A percentile compares a stretch with the other conserved stretches of the same genome.
Evolutionary conservation across 2,797 vertebrate genomes (phyloP).

Genomic region (Catharus ustulatus): DNA sequence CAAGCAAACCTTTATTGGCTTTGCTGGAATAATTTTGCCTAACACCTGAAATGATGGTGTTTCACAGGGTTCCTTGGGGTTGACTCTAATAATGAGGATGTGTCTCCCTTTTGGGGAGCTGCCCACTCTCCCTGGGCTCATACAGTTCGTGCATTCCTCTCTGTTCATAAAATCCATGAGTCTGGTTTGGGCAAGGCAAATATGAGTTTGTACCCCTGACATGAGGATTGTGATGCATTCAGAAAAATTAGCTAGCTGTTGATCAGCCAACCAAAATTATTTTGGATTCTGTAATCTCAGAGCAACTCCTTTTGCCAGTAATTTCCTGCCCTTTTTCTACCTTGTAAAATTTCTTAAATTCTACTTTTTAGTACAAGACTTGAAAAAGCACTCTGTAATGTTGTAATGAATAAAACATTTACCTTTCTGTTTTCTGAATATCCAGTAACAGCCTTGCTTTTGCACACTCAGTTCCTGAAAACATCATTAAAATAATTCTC

Average conservation of each 20-base stretch:
- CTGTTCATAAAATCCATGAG: background rate
- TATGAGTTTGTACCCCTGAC: background rate
- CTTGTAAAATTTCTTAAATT: conserved; percentile 28
- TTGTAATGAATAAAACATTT: background rate
- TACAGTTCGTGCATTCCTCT: background rate
- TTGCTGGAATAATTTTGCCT: background rate
- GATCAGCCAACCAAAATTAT: background rate
- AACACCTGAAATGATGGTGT: background rate
- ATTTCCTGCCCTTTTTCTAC: background rate
- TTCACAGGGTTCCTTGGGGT: background rate
- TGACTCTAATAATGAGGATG: background rate
- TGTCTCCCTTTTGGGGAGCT: background rate
- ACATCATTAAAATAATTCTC: background rate
- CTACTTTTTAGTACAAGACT: background rate
- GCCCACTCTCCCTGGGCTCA: background rate
- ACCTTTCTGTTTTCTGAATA: conserved; percentile 19
- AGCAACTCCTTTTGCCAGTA: background rate
- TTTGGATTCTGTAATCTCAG: background rate
- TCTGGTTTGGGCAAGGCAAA: background rate
- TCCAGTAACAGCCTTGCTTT: background rate
- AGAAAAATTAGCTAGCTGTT: background rate
- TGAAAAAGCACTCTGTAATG: background rate
- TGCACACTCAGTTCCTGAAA: background rate
- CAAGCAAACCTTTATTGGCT: background rate
- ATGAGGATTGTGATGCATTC: fast-evolving